Evolutionary conservation across 2,797 vertebrate species (phyloP).

Genomic region (Hydrocynus forskahlii): DNA sequence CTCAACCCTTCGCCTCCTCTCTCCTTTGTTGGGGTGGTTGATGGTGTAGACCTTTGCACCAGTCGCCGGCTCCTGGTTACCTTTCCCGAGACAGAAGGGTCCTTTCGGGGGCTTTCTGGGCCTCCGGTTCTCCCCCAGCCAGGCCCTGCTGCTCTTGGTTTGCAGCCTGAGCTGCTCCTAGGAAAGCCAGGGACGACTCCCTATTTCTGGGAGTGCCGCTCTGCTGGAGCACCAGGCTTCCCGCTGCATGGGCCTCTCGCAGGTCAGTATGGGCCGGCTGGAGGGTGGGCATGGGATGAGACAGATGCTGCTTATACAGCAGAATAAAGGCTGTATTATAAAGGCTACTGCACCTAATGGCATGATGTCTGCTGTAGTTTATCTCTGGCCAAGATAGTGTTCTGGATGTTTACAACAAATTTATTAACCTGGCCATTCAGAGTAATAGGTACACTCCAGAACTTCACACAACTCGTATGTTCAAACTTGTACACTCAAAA

Average conservation of each 20-base stretch:
- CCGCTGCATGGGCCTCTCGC: conserved; percentile 76
- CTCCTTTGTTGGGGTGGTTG: conserved; percentile 54
- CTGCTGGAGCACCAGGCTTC: conserved; percentile 77
- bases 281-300: conserved; percentile 64
- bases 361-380: conserved; percentile 52
- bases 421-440: not conserved
- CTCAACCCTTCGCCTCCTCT: conserved; percentile 66
- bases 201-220: conserved; percentile 83
- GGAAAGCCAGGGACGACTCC: conserved; percentile 79
- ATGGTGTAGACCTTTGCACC: conserved; percentile 77
- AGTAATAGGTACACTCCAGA: not conserved
- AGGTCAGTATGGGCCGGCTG: conserved; percentile 80
- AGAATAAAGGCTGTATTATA: conserved; percentile 4
- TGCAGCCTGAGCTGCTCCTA: conserved; percentile 81
- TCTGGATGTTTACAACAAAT: not conserved
- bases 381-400: not conserved
- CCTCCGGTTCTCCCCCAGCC: conserved; percentile 76
- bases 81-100: conserved; percentile 80
- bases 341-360: not conserved
- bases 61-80: conserved; percentile 82
- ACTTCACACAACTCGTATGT: not conserved
- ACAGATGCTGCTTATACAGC: not conserved
- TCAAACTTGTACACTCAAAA: not conserved
- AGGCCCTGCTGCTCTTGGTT: conserved; percentile 74
- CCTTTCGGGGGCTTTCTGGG: conserved; percentile 80